These are phyloP conservation scores for Ommatoiulus sabulosus DNA, from an alignment of 2,888 invertebrate genomes.

Conservation along the genomic window DNA sequence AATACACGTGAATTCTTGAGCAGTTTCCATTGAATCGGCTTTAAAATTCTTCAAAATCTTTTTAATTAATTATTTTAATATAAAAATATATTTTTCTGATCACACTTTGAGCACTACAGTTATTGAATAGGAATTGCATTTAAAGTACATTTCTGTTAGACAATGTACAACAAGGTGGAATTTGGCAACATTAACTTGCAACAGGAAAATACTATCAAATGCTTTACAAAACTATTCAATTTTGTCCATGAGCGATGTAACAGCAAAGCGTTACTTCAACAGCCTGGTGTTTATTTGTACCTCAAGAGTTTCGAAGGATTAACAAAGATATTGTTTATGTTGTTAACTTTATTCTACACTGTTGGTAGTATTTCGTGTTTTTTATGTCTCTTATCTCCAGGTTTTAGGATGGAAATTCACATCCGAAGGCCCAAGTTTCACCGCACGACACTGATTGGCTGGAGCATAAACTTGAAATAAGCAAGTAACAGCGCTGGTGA, in stretches of 20 bases:
- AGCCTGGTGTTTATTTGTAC: background rate
- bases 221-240: no score
- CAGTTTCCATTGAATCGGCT: no score
- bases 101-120: no score
- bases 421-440: slow-evolving; percentile 24
- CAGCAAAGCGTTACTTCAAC: no score
- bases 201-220: background rate
- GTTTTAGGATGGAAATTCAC: slow-evolving; percentile 39
- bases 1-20: no score
- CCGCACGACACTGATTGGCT: background rate
- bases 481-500: background rate
- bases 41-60: no score
- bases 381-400: slow-evolving; percentile 39
- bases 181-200: background rate
- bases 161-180: background rate
- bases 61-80: no score
- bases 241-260: no score
- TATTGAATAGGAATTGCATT: no score
- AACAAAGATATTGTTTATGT: background rate
- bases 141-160: no score
- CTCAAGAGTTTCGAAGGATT: background rate
- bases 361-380: slow-evolving; percentile 31
- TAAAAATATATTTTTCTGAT: no score
- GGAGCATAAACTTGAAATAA: background rate
- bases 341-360: slow-evolving; percentile 3